phyloP scores from a whole-genome alignment of 37 sponge, comb jelly and placozoan species.

The Chondrilla cf. caribensis region DNA sequence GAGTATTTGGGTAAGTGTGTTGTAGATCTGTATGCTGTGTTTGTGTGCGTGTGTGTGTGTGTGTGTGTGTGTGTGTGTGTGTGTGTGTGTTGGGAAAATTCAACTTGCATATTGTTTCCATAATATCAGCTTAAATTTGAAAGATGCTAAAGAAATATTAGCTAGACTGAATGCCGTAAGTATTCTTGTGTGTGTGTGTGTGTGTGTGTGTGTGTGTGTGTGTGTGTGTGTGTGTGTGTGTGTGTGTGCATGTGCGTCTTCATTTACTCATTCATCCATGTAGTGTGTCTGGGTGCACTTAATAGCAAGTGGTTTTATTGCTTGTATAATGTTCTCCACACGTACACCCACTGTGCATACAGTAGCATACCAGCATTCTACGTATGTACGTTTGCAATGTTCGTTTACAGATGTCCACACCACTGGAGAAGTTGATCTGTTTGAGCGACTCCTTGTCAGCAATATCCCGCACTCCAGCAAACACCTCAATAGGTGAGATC shows the following conservation, averaged over 20 bases:
- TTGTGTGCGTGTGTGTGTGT: neutral
- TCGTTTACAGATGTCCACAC: constrained; percentile 74
- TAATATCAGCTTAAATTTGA: constrained; percentile 39
- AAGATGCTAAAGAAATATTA: constrained; percentile 37
- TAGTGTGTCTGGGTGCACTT: neutral
- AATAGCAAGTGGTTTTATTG: too few species aligned
- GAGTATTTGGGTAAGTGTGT: constrained; percentile 43
- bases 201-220: constrained; percentile 22
- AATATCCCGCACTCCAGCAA: constrained; percentile 40
- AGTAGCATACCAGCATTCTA: too few species aligned
- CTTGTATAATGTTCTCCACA: too few species aligned
- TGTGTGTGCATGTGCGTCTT: constrained; percentile 4
- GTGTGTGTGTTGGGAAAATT: constrained; percentile 2
- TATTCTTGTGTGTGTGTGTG: neutral
- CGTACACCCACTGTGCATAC: too few species aligned
- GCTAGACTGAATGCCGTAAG: constrained; percentile 52
- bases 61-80: constrained; percentile 50
- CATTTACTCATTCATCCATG: neutral
- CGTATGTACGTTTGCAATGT: too few species aligned
- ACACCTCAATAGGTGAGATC: constrained; percentile 20
- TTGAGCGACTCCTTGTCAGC: constrained; percentile 44
- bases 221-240: constrained; percentile 18
- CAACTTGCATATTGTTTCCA: neutral
- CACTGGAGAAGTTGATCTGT: constrained; percentile 84
- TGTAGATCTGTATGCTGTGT: neutral